A percentile compares a stretch with the other conserved stretches of the same genome.
Evolutionary conservation across 2,888 invertebrate genomes (phyloP).

Genomic region (Megaustenia siamemsis): DNA sequence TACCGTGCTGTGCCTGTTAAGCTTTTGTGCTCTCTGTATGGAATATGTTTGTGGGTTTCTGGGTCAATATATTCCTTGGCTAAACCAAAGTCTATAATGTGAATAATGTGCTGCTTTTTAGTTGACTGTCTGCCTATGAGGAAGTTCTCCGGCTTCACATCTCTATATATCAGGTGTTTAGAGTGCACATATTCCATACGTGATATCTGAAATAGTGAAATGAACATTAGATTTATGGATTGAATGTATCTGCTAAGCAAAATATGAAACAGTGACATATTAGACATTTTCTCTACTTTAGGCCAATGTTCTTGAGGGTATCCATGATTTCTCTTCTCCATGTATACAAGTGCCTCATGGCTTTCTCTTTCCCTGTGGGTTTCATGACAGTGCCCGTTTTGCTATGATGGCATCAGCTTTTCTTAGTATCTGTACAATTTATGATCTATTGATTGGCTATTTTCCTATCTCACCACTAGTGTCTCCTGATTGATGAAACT

Average conservation of each 20-base stretch:
- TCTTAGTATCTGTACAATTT: too few species aligned
- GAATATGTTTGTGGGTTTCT: constrained; percentile 96
- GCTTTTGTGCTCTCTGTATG: constrained; percentile 99
- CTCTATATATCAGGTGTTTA: constrained; percentile 98
- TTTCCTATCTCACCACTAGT: too few species aligned
- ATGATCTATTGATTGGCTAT: too few species aligned
- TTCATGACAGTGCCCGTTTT: too few species aligned
- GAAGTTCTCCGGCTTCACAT: constrained; percentile 99
- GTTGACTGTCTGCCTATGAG: constrained; percentile 98
- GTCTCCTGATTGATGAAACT: too few species aligned
- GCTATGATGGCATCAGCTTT: too few species aligned
- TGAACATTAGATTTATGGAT: background rate
- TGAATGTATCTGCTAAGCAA: background rate
- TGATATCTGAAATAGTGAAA: constrained; percentile 87
- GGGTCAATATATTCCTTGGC: constrained; percentile 99
- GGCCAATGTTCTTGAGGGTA: too few species aligned
- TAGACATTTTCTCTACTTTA: too few species aligned
- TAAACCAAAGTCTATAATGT: constrained; percentile 99
- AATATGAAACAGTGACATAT: background rate
- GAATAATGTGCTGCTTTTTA: constrained; percentile 98
- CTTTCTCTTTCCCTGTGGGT: too few species aligned
- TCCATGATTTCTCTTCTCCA: too few species aligned
- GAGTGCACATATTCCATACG: constrained; percentile 99
- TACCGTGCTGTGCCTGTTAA: constrained; percentile 99
- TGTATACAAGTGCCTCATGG: too few species aligned